phyloP scores from a whole-genome alignment of 2,113 vertebrate genomes.

The Planiliza haematocheilus region DNA sequence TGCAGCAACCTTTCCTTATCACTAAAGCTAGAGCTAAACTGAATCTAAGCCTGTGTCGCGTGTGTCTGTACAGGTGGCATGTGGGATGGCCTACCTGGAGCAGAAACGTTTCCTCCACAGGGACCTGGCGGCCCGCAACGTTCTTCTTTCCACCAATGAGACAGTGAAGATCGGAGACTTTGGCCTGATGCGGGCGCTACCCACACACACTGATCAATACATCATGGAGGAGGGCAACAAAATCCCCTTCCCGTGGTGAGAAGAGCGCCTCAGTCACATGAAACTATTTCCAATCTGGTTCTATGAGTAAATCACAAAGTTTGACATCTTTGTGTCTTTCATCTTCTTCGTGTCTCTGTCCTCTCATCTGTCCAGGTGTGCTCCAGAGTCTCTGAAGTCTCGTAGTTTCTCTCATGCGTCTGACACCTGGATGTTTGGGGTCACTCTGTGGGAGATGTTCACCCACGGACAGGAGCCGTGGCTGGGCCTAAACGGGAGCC shows the following conservation, averaged over 20 bases:
- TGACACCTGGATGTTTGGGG: slow-evolving; percentile 99
- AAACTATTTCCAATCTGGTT: not conserved
- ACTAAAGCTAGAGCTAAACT: too few species aligned
- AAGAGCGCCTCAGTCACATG: not conserved
- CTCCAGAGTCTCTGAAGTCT: slow-evolving; percentile 96
- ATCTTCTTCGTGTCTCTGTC: not conserved
- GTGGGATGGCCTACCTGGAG: slow-evolving; percentile 97
- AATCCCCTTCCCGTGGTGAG: slow-evolving; percentile 98
- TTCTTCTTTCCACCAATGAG: slow-evolving; percentile 92
- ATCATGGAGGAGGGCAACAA: slow-evolving; percentile 99
- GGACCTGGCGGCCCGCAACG: slow-evolving; percentile 95
- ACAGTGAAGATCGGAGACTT: slow-evolving; percentile 98
- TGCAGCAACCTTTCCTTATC: too few species aligned
- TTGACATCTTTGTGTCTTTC: not conserved
- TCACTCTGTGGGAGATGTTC: slow-evolving; percentile 99
- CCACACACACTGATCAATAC: slow-evolving; percentile 96
- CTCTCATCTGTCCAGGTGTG: slow-evolving; percentile 87
- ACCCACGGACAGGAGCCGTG: slow-evolving; percentile 98
- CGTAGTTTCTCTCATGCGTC: slow-evolving; percentile 97
- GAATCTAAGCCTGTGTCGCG: not conserved
- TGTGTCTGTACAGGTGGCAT: slow-evolving; percentile 87
- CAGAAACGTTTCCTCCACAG: slow-evolving; percentile 96
- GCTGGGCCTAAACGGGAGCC: slow-evolving; percentile 96
- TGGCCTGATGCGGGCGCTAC: slow-evolving; percentile 95
- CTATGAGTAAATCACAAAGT: not conserved